Base-by-base conservation (phyloP, 2,113 vertebrate species). In the Brevimyrus niger region DNA sequence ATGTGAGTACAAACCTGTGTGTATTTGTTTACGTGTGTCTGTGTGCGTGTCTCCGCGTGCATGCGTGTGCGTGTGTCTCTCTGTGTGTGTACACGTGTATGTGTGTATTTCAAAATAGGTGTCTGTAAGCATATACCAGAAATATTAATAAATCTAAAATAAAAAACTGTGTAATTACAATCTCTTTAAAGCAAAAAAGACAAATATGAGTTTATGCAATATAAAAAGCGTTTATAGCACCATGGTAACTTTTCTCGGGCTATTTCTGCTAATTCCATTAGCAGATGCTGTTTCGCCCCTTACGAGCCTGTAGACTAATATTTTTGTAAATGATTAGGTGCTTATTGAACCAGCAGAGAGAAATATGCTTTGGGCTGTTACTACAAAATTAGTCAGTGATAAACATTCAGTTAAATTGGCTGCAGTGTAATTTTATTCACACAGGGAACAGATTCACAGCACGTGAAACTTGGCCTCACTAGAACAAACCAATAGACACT, bases 271-370 rank as follows among this genome's bases (percentile, higher is more conserved):
- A 93, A 94, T 91, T 92, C 90, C 93, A 92, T 94, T 92, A 91
- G 89, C 93, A 93, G 92, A 95, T 92, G 93, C 92, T 92, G 91
- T 92, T 90, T 88, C 91, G 91, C 93, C 91, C 92, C 92, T 69
- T 91, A 91, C 88, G 91, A 91, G 93, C 93, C 90, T 86, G 89
- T 93, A 89, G 93, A 93, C 93, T 95, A 91, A 94, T 94, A 94
- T 93, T 93, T 91, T 90, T 91, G 91, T 92, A 92, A 94, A 94
- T 92, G 91, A 95, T 95, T 94, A 94, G 92, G 93, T 93, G 89
- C 91, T 93, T 94, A 93, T 94, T 95, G 93, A 92, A 93, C 90
- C 94, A 94, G 92, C 87, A 88, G 80, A 89, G 89, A 93, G 58
- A 93, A 92, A 93, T 93, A 82, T 91, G 92, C 92, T 94, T 90